Conservation (phyloP, 2,113 vertebrate species). For the Vimba vimba region DNA sequence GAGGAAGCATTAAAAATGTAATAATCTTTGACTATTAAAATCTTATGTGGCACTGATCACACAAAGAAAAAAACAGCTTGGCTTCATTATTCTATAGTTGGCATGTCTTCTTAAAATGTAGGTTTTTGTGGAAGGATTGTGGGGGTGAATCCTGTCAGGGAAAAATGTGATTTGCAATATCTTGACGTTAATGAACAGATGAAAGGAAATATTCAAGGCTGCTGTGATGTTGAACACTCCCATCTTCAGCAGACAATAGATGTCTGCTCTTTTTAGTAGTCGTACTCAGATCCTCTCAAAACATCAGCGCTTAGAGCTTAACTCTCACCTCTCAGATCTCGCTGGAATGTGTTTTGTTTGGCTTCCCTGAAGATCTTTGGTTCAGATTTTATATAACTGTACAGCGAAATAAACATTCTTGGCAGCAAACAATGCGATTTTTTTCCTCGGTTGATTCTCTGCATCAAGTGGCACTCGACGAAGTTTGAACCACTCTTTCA, state of each 20-base stretch:
- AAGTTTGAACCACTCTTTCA: no score
- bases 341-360: neutral
- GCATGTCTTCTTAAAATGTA: neutral
- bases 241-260: conserved; percentile 6
- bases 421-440: neutral
- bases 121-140: neutral
- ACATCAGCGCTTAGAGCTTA: neutral
- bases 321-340: neutral
- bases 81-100: neutral
- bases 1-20: neutral
- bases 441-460: no score
- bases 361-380: neutral
- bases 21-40: neutral
- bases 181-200: neutral
- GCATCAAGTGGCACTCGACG: no score
- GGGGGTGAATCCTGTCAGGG: neutral
- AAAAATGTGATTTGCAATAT: conserved; percentile 9
- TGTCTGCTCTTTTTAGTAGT: neutral
- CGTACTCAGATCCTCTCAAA: neutral
- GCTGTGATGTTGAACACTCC: neutral
- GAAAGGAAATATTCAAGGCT: conserved; percentile 14
- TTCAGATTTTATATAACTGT: neutral
- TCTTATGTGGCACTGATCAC: neutral
- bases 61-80: neutral
- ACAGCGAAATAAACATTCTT: neutral